Base-by-base conservation (phyloP, 2,888 invertebrate species). In the Embidobia sp. region DNA sequence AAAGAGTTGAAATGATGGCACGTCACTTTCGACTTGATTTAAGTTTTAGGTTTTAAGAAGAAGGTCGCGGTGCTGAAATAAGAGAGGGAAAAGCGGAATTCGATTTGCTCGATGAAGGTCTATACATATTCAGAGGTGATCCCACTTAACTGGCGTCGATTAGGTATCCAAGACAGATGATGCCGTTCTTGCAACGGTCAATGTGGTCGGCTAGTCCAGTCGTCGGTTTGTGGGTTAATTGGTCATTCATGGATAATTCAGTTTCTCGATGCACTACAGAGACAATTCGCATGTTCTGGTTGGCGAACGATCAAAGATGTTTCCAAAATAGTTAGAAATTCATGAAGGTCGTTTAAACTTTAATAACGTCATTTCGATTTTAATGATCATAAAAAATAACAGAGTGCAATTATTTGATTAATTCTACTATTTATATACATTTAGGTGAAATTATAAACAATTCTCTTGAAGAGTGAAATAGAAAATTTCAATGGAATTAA, bases 231-330 rank as follows among this genome's bases (percentile, higher is more conserved):
- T 78, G 87, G 86, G 87, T 88, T 89, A 89, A 89, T 89, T 89
- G 89, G 86, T 84, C 87, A 87, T 88, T 89, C 89, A 88, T 87
- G 85, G 86, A 85, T 87, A 89, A 89, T 88, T 88, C 86, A 87
- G 86, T 85, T 84, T 67, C 33, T 48, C 53, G 51, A 57, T 66
- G 59, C 18, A 19, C 73, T 51, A 16, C 13, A 19, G 13, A 29
- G 35, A 49, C 19, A 73, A 55, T 66, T 57, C 49, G 22, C 33
- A 15, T 53, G 61, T 18, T 55, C 31, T 26, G 26, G 13, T 37
- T 29, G 29, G 19, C 5, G 8, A 2, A 29, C 11, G 19, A 48
- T n/a, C n/a, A n/a, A n/a, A n/a, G n/a, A n/a, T n/a, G 37, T 46
- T 48, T 37, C 27, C 55, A 2, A 26, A 42, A 48, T 48, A 48